Percentiles rank a stretch among this genome's conserved stretches.
Conservation (phyloP, 1,140 invertebrate species). For the Zaprionus lachaisei region DNA sequence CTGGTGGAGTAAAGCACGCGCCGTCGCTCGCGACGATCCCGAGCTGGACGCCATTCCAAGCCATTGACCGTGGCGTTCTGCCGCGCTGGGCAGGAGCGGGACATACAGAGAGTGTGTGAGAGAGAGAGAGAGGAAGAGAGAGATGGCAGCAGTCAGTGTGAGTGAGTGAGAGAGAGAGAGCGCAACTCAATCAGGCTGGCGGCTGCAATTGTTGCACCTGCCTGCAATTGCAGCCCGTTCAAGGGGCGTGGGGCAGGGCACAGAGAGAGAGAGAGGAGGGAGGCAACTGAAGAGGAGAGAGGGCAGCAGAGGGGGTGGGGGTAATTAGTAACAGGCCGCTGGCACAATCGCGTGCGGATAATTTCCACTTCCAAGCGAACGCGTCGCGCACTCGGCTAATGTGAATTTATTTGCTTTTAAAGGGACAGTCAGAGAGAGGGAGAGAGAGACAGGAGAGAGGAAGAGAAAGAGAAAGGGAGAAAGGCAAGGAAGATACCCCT, state of each 20-base stretch:
- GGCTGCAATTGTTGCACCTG: slow-evolving; percentile 65
- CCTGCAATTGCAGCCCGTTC: slow-evolving; percentile 45
- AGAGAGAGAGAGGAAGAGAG: neutral
- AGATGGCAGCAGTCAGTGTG: neutral
- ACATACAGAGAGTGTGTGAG: neutral
- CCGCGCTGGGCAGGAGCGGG: slow-evolving; percentile 38
- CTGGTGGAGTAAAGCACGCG: slow-evolving; percentile 69
- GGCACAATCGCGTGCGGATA: slow-evolving; percentile 77
- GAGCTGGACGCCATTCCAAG: slow-evolving; percentile 20
- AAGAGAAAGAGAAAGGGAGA: neutral
- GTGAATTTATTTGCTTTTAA: slow-evolving; percentile 63
- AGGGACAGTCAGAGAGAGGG: neutral
- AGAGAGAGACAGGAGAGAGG: neutral
- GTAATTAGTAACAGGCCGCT: slow-evolving; percentile 81
- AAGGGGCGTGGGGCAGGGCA: slow-evolving; percentile 14
- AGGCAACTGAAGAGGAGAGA: neutral
- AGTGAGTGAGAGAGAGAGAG: slow-evolving; percentile 5
- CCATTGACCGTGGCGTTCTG: slow-evolving; percentile 69
- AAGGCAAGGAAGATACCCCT: neutral
- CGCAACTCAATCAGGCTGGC: slow-evolving; percentile 66
- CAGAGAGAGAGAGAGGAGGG: neutral
- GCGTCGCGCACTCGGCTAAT: slow-evolving; percentile 51
- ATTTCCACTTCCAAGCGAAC: slow-evolving; percentile 69
- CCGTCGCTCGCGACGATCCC: slow-evolving; percentile 36
- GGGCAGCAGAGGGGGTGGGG: slow-evolving; percentile 25